Percentiles rank a stretch among this genome's conserved stretches.
Conservation (phyloP, 2,888 invertebrate genomes). For the Polydrusus cervinus region DNA sequence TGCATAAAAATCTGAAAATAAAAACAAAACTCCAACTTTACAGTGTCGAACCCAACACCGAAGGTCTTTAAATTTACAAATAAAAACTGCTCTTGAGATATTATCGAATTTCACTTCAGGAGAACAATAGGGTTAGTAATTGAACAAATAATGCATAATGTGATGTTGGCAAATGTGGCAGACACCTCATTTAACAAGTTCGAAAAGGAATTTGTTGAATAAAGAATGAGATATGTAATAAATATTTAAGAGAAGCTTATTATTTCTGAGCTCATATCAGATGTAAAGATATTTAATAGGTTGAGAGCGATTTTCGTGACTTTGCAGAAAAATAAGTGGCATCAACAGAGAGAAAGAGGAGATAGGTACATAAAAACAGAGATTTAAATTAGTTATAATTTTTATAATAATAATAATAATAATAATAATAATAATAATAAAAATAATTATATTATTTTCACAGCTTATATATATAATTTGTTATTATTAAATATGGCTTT, state of each 20-base stretch:
- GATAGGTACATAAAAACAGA: no score
- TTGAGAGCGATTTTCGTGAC: not conserved
- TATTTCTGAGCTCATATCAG: conserved; percentile 12
- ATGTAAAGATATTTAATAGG: conserved; percentile 5
- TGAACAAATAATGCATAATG: conserved; percentile 53
- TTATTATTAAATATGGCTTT: no score
- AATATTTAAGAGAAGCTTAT: conserved; percentile 46
- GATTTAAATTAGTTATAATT: no score
- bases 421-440: no score
- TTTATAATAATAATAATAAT: no score
- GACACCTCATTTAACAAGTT: conserved; percentile 55
- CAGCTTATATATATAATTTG: no score
- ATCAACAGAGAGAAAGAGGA: not conserved
- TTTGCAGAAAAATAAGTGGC: not conserved
- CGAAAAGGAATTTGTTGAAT: conserved; percentile 49
- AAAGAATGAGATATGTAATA: conserved; percentile 51
- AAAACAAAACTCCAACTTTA: not conserved
- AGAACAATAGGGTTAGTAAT: conserved; percentile 50
- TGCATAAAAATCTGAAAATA: conserved; percentile 3
- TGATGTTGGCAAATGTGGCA: conserved; percentile 54
- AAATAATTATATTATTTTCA: no score
- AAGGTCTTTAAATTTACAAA: conserved; percentile 20
- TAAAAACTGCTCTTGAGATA: conserved; percentile 30
- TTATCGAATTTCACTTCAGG: conserved; percentile 50
- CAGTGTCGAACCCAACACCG: conserved; percentile 50